Evolutionary conservation across 1,140 invertebrate genomes (phyloP).

Genomic region (Tribolium madens): DNA sequence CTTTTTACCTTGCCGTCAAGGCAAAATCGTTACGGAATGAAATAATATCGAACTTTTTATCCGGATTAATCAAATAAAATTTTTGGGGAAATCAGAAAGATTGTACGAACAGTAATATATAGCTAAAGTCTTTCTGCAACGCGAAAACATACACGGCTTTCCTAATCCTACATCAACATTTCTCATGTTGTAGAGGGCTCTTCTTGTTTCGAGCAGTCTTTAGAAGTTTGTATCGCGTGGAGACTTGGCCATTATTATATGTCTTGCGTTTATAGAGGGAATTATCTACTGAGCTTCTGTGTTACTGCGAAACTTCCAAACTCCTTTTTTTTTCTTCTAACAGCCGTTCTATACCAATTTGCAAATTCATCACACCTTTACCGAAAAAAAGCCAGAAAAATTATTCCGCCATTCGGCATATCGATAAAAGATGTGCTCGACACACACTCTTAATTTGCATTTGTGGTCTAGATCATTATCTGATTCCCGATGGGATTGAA

Average conservation of each 20-base stretch:
- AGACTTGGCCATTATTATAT: constrained; percentile 45
- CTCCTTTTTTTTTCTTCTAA: constrained; percentile 9
- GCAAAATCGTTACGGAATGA: constrained; percentile 23
- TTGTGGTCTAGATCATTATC: constrained; percentile 28
- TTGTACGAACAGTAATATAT: neutral
- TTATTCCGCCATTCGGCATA: constrained; percentile 27
- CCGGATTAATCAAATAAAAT: constrained; percentile 26
- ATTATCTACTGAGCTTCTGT: constrained; percentile 40
- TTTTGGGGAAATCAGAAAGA: too few relatives aligned
- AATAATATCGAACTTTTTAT: constrained; percentile 40
- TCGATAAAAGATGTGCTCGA: constrained; percentile 12
- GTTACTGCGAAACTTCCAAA: constrained; percentile 32
- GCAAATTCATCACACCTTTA: neutral
- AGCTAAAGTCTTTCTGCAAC: constrained; percentile 33
- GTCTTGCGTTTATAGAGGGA: constrained; percentile 44
- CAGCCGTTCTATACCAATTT: constrained; percentile 10
- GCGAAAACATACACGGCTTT: constrained; percentile 32
- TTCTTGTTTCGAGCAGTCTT: constrained; percentile 44
- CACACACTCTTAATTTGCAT: constrained; percentile 32
- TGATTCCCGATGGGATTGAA: constrained; percentile 29
- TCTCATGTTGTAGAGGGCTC: constrained; percentile 42
- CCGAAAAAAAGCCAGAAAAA: neutral
- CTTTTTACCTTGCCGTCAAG: constrained; percentile 23
- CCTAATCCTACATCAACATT: constrained; percentile 44
- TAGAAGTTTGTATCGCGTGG: constrained; percentile 44